Percentiles rank a stretch among this genome's conserved stretches.
Conservation (phyloP, 2,113 vertebrate genomes). For the Callorhinus ursinus region DNA sequence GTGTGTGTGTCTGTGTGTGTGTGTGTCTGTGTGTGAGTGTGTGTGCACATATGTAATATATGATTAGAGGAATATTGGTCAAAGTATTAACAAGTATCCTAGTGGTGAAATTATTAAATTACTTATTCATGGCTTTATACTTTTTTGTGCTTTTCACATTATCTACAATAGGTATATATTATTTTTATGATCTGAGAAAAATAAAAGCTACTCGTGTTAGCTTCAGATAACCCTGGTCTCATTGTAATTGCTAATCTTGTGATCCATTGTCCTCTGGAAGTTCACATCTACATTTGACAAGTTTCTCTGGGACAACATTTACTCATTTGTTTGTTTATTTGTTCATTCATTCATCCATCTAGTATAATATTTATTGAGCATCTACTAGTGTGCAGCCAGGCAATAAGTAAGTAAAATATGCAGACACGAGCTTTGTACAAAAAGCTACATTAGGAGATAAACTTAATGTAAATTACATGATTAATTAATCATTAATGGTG, state of each 20-base stretch:
- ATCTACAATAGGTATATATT: not conserved
- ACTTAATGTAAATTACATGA: not conserved
- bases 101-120: not conserved
- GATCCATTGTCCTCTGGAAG: not conserved
- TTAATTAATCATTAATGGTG: not conserved
- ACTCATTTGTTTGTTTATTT: not conserved
- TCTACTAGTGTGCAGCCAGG: not conserved
- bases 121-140: not conserved
- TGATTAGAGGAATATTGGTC: not conserved
- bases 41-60: not conserved
- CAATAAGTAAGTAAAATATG: not conserved
- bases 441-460: not conserved
- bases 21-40: not conserved
- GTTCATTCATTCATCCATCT: not conserved
- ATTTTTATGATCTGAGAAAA: not conserved
- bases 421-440: not conserved
- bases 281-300: not conserved
- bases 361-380: not conserved
- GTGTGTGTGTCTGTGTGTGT: too few relatives aligned
- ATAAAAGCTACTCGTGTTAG: not conserved
- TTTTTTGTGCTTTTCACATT: not conserved
- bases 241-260: not conserved
- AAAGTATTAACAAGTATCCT: not conserved
- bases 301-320: not conserved
- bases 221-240: not conserved